A percentile compares a stretch with the other conserved stretches of the same genome.
Evolutionary conservation across 2,113 vertebrate genomes (phyloP).

Genomic region (Arizona elegans): DNA sequence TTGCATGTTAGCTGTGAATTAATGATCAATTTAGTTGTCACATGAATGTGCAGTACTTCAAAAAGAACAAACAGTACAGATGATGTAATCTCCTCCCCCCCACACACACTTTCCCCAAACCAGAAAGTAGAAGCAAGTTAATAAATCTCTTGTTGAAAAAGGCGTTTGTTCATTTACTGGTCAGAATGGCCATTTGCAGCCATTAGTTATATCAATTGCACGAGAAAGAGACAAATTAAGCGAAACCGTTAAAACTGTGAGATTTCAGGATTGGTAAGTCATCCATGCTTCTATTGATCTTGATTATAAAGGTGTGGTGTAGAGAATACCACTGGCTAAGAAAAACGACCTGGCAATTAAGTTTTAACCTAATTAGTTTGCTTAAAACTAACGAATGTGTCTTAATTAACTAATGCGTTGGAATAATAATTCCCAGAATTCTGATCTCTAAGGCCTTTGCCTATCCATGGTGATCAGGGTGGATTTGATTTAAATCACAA

Average conservation of each 20-base stretch:
- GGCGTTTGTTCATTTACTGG: neutral
- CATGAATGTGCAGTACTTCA: neutral
- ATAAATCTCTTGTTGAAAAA: too few species aligned
- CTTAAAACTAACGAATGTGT: neutral
- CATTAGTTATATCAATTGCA: neutral
- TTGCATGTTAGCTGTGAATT: neutral
- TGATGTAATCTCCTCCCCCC: accelerated
- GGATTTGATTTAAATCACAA: too few species aligned
- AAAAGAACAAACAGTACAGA: neutral
- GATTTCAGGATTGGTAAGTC: neutral
- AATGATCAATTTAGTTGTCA: neutral
- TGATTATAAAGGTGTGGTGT: neutral
- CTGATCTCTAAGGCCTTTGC: neutral
- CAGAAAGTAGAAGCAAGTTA: neutral
- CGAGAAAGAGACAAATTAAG: neutral
- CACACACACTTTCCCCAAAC: accelerated
- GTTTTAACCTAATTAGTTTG: neutral
- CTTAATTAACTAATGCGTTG: neutral
- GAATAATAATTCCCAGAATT: neutral
- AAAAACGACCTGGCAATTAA: neutral
- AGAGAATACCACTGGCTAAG: neutral
- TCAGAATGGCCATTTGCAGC: neutral
- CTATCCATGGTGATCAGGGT: neutral
- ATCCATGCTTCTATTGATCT: neutral
- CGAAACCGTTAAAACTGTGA: neutral